These are phyloP conservation scores for Burhinus oedicnemus DNA, from an alignment of 2,113 vertebrate species.

Conservation along the genomic window DNA sequence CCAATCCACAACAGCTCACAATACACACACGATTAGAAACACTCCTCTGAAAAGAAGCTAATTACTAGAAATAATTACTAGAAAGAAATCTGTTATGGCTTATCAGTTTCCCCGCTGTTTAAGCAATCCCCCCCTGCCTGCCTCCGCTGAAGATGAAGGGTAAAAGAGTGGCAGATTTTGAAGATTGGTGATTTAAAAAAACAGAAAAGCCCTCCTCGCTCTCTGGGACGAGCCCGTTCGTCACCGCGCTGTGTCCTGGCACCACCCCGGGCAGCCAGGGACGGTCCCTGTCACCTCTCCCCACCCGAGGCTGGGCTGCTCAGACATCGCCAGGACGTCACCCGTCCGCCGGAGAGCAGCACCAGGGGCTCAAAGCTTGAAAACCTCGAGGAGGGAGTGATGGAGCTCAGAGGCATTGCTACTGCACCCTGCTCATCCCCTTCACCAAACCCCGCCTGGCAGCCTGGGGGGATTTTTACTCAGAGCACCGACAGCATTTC, in stretches of 20 bases:
- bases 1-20: conserved; percentile 17
- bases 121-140: not conserved
- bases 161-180: not conserved
- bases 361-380: not conserved
- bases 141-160: not conserved
- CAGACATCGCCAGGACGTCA: accelerated
- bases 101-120: conserved; percentile 11
- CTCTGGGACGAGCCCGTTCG: accelerated
- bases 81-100: conserved; percentile 62
- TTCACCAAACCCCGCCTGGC: not conserved
- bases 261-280: not conserved
- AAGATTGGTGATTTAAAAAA: not conserved
- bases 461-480: not conserved
- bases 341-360: not conserved
- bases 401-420: not conserved
- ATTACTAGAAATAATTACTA: conserved; percentile 73
- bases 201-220: not conserved
- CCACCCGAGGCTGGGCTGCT: not conserved
- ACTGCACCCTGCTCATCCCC: not conserved
- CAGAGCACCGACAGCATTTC: not conserved
- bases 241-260: not conserved
- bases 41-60: conserved; percentile 66
- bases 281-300: not conserved
- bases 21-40: conserved; percentile 54
- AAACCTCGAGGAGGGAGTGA: not conserved